Base-by-base conservation (phyloP, 2,888 invertebrate species). In the Platycheirus albimanus region DNA sequence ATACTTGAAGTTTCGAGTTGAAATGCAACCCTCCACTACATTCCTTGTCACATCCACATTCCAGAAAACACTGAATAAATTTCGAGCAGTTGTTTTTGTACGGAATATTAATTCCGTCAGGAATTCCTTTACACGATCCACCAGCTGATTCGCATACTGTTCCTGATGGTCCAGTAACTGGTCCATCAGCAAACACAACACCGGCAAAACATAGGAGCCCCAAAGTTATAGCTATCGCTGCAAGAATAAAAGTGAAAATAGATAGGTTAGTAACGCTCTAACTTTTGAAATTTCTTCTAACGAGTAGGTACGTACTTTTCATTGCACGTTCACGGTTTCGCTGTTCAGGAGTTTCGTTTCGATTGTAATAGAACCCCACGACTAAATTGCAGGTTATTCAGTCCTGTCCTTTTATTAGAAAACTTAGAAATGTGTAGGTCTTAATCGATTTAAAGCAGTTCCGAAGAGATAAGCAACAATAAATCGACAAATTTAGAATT, bases 31-130 rank as follows among this genome's bases (percentile, higher is more conserved):
- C 74, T 8, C 0, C 8, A 7, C 61, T 49, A 15, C 85, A 85
- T 20, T 51, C 6, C 33, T 58, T 76, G 6, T 78, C 69, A 7
- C 70, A 54, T 0, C 61, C 30, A 24, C 71, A 71, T 1, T 47
- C 54, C 4, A 51, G 10, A 13, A 74, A 70, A 54, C 85, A 85
- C 33, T 67, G 54, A 8, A 76, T 75, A 7, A 64, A 88, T 10
- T 58, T 74, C 0, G 74, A 71, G 41, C 88, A 88, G 3, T 85
- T 38, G 0, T 86, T 86, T 0, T 28, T 41, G 30, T 77, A 52
- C 7, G 75, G 33, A 7, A 81, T 70, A 10, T 36, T 1, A 1
- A 13, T 20, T 3, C 75, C 79, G 51, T 74, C 41, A 0, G 24
- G 24, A 2, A 64, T 2, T 2, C 72, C 83, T 2, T 33, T 63